These are phyloP conservation scores for Magallana angulata DNA, from an alignment of 1,140 invertebrate genomes.

Conservation along the genomic window DNA sequence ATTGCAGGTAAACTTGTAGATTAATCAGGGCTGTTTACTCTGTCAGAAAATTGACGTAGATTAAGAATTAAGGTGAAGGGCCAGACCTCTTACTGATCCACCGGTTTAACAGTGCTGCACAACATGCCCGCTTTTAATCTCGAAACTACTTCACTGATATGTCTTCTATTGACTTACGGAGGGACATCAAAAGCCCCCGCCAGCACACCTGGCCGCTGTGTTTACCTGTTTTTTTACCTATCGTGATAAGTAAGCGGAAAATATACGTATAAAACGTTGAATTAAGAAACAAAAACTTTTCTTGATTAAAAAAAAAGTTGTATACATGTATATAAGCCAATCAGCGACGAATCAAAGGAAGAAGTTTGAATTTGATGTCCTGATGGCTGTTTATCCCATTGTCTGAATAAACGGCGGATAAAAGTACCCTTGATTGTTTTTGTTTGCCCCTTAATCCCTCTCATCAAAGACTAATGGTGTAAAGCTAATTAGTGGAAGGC, in stretches of 20 bases:
- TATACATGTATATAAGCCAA: background rate
- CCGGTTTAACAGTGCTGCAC: background rate
- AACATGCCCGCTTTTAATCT: slow-evolving; percentile 16
- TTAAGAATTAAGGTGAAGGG: slow-evolving; percentile 2
- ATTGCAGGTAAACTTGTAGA: slow-evolving; percentile 30
- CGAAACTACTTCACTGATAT: background rate
- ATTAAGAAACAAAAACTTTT: too few species aligned
- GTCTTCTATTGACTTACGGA: background rate
- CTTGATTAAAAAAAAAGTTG: too few species aligned
- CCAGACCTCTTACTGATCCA: background rate
- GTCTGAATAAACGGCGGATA: background rate
- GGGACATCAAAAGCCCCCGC: background rate
- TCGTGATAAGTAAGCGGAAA: background rate
- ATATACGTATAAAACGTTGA: background rate
- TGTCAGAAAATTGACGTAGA: slow-evolving; percentile 11
- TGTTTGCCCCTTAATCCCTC: too few species aligned
- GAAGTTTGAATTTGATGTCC: background rate
- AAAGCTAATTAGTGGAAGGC: too few species aligned
- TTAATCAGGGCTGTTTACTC: slow-evolving; percentile 25
- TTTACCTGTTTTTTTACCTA: background rate
- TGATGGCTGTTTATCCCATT: background rate
- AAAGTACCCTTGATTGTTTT: background rate
- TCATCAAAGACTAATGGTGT: too few species aligned
- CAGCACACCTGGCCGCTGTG: slow-evolving; percentile 1
- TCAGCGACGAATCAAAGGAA: background rate